phyloP scores from a whole-genome alignment of 2,113 vertebrate genomes.

The Pterocles gutturalis region DNA sequence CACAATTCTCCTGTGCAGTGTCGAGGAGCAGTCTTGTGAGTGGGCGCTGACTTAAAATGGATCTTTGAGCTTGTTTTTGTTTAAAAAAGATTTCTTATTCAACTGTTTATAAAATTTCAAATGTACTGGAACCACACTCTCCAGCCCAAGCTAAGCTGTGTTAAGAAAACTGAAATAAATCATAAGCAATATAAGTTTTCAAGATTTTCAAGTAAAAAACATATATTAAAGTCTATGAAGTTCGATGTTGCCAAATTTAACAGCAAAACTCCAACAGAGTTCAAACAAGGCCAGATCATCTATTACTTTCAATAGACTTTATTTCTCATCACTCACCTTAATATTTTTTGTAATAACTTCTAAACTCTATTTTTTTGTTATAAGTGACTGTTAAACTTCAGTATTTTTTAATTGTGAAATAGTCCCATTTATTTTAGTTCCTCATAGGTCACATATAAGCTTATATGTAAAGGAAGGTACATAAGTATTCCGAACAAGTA shows the following conservation, averaged over 20 bases:
- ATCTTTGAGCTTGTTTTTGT: not conserved
- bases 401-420: not conserved
- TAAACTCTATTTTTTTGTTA: not conserved
- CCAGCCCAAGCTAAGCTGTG: not conserved
- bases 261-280: not conserved
- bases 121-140: not conserved
- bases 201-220: not conserved
- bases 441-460: not conserved
- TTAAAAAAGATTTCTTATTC: not conserved
- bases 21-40: not conserved
- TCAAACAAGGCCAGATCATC: not conserved
- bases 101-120: not conserved
- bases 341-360: not conserved
- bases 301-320: not conserved
- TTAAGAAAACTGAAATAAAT: not conserved
- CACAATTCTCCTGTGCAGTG: slow-evolving; percentile 49
- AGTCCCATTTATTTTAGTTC: not conserved
- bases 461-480: not conserved
- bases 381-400: not conserved
- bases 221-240: not conserved
- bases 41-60: not conserved
- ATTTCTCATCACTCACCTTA: not conserved
- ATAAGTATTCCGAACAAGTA: not conserved
- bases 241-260: not conserved
- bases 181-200: not conserved